Conservation (phyloP, 2,113 vertebrate genomes). For the Coregonus clupeaformis region DNA sequence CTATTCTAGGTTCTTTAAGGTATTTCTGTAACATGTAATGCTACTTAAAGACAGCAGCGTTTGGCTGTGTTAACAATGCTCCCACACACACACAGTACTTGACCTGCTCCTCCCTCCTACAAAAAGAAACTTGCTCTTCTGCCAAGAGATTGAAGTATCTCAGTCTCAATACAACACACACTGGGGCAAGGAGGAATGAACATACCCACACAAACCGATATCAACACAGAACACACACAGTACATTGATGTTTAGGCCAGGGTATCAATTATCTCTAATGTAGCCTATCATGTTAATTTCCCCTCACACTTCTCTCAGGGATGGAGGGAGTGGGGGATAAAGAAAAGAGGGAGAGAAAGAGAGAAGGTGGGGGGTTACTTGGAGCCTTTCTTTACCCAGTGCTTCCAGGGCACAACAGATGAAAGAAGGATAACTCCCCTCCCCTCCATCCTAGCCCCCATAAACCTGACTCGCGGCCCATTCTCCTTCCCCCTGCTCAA, state of each 20-base stretch:
- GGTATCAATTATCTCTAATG: too few species aligned
- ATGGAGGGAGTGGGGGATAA: too few species aligned
- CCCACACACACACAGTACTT: not conserved
- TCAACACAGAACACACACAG: too few species aligned
- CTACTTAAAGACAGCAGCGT: constrained; percentile 51
- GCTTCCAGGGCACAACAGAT: constrained; percentile 16
- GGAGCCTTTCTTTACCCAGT: not conserved
- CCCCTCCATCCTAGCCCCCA: not conserved
- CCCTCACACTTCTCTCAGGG: too few species aligned
- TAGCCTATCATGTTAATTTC: too few species aligned
- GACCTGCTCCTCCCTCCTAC: not conserved
- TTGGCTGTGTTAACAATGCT: not conserved
- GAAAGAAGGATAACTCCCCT: constrained; percentile 22
- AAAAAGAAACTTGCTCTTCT: not conserved
- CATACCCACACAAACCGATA: not conserved
- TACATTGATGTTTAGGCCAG: too few species aligned
- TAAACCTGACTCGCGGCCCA: not conserved
- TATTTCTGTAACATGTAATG: too few species aligned
- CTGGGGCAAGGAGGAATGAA: too few species aligned
- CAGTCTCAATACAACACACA: not conserved
- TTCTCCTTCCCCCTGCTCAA: too few species aligned
- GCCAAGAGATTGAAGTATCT: not conserved
- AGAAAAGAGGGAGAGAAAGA: not conserved
- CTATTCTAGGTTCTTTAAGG: too few species aligned
- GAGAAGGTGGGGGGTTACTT: not conserved